Conservation (phyloP, 2,888 invertebrate species). For the Ferrisia virgata region DNA sequence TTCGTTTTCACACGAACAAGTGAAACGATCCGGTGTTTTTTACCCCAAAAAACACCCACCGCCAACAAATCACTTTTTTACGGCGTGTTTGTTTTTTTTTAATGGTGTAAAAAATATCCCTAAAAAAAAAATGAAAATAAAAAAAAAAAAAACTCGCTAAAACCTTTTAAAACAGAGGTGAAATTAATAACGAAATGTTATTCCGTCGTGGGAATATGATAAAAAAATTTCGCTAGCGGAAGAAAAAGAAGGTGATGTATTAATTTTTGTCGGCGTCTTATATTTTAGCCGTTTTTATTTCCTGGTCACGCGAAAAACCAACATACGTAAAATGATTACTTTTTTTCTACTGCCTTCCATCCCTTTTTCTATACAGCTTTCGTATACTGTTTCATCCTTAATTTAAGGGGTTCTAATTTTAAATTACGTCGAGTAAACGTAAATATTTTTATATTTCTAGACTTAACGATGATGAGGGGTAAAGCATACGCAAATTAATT, state of each 20-base stretch:
- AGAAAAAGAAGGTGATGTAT: conserved; percentile 18
- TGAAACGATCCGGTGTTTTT: background rate
- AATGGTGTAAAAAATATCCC: background rate
- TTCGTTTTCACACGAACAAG: conserved; percentile 29
- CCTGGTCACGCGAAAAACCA: conserved; percentile 14
- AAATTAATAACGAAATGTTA: conserved; percentile 26
- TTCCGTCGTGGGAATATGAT: conserved; percentile 4
- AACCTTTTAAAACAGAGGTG: conserved; percentile 20
- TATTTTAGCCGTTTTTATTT: conserved; percentile 16
- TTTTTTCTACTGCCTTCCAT: background rate
- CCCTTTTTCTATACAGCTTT: background rate
- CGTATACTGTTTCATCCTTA: background rate
- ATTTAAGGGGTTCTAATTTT: conserved; percentile 14
- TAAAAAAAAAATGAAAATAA: no score
- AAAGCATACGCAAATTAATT: background rate
- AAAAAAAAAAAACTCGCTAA: conserved; percentile 16
- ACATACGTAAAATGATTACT: conserved; percentile 17
- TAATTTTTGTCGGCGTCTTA: conserved; percentile 22
- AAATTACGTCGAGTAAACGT: conserved; percentile 5
- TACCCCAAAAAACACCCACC: conserved; percentile 19
- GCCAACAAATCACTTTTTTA: conserved; percentile 12
- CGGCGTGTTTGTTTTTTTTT: background rate
- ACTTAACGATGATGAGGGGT: background rate
- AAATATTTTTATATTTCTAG: background rate
- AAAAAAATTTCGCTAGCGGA: conserved; percentile 10